Conservation (phyloP, 1,140 invertebrate genomes). For the Saccostrea glomerata region DNA sequence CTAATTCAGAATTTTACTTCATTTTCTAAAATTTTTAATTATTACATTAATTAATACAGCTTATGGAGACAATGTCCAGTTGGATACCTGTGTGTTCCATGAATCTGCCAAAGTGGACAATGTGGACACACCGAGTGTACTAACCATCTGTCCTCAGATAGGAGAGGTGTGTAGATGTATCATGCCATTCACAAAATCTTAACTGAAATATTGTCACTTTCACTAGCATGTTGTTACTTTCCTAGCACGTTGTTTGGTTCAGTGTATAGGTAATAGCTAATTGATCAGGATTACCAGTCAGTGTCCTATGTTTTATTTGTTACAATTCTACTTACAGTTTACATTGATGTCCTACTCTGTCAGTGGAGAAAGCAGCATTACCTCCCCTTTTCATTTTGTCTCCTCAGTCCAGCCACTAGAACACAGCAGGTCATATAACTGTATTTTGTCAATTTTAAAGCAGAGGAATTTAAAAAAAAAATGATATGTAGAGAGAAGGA, state of each 20-base stretch:
- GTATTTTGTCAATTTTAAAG: too few relatives aligned
- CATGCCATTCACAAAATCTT: too few relatives aligned
- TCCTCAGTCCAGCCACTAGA: constrained; percentile 62
- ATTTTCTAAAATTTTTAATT: too few relatives aligned
- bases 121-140: constrained; percentile 47
- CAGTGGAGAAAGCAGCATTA: constrained; percentile 63
- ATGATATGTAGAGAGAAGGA: too few relatives aligned
- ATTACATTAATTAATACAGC: constrained; percentile 51
- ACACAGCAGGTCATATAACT: background rate
- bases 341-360: constrained; percentile 68
- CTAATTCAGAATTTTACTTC: too few relatives aligned
- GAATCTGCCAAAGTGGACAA: too few relatives aligned
- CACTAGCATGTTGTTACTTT: too few relatives aligned
- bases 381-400: constrained; percentile 64
- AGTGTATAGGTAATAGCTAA: too few relatives aligned
- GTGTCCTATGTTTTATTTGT: background rate
- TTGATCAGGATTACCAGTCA: too few relatives aligned
- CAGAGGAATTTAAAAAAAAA: too few relatives aligned
- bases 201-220: too few relatives aligned
- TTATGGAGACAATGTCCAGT: constrained; percentile 68
- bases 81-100: constrained; percentile 44
- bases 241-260: too few relatives aligned
- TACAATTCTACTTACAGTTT: constrained; percentile 29
- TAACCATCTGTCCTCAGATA: constrained; percentile 69
- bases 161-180: constrained; percentile 66